Evolutionary conservation across 2,797 vertebrate genomes (phyloP).

Genomic region (Prionace glauca): DNA sequence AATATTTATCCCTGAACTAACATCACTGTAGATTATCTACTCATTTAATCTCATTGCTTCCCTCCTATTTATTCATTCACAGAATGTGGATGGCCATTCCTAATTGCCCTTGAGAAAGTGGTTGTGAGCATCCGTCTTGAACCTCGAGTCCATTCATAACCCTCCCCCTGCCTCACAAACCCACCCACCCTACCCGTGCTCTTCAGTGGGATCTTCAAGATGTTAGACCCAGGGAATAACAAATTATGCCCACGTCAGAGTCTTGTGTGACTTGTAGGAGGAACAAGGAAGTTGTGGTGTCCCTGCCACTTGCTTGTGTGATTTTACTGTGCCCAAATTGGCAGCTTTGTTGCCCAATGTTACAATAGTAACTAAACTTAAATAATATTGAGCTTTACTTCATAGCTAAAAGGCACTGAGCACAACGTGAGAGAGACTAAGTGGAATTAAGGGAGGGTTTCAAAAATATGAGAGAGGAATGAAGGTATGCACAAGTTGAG

Average conservation of each 20-base stretch:
- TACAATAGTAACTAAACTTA: neutral
- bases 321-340: neutral
- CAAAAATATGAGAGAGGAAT: neutral
- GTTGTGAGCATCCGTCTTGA: neutral
- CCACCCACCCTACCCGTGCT: no score
- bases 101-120: neutral
- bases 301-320: neutral
- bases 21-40: neutral
- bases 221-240: neutral
- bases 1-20: conserved; percentile 16
- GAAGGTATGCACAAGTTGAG: neutral
- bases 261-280: neutral
- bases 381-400: neutral
- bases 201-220: neutral
- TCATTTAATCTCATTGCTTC: neutral
- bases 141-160: neutral
- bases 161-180: no score
- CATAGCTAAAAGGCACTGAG: neutral
- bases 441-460: neutral
- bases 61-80: neutral
- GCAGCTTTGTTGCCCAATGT: neutral
- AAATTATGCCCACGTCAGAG: neutral
- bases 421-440: neutral
- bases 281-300: neutral
- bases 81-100: neutral